Evolutionary conservation across 2,797 vertebrate species (phyloP).

Genomic region (Ataeniobius toweri): DNA sequence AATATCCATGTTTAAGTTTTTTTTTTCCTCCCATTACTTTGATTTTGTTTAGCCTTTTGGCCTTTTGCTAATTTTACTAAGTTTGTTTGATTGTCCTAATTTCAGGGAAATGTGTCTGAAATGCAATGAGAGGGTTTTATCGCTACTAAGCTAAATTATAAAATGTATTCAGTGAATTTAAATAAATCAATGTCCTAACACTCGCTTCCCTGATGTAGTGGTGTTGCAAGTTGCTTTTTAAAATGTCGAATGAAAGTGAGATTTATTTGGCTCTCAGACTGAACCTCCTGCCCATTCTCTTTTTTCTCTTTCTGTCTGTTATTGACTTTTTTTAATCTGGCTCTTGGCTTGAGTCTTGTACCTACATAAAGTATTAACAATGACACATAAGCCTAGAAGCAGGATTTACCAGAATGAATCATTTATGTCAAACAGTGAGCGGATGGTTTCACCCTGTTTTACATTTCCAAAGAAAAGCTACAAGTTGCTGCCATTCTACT

Average conservation of each 20-base stretch:
- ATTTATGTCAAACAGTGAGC: constrained; percentile 29
- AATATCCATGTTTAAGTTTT: too few species aligned
- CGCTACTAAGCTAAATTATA: background rate
- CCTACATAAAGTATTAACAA: constrained; percentile 5
- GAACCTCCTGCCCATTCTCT: background rate
- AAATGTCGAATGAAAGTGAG: background rate
- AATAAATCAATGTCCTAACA: background rate
- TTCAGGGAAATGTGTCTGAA: background rate
- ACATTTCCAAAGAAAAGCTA: constrained; percentile 27
- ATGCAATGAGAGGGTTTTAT: background rate
- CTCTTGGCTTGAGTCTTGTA: background rate
- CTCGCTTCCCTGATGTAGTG: background rate
- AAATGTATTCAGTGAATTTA: background rate
- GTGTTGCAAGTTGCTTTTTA: background rate
- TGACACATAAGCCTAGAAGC: constrained; percentile 10
- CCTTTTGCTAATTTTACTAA: background rate
- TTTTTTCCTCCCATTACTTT: too few species aligned
- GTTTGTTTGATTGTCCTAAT: background rate
- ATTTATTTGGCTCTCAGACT: constrained; percentile 1
- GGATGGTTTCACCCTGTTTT: constrained; percentile 37
- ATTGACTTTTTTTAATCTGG: background rate
- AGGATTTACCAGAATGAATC: constrained; percentile 34
- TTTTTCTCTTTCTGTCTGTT: background rate
- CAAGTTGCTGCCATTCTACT: constrained; percentile 37
- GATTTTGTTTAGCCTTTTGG: too few species aligned